Evolutionary conservation across 2,797 vertebrate genomes (phyloP), one percentile per base, ranked within the genome.

Genomic region (Sciurus vulgaris): DNA sequence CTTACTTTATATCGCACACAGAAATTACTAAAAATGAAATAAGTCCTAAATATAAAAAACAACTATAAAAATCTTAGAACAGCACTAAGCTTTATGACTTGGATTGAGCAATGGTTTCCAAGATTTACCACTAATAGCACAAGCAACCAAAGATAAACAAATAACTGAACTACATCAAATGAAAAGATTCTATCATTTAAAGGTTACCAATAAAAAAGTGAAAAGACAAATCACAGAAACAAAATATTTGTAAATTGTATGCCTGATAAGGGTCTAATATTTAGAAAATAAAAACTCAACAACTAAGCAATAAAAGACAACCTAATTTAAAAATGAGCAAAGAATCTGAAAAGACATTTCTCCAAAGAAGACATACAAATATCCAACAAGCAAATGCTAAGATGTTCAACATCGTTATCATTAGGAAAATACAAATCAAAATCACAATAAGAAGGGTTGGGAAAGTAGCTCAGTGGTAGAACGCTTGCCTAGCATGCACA

Each of bases 141-240:
- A 88, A 56, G 51, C 41, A 94, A 82, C 18, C 70, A 92, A 94
- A 94, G 44, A 89, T 93, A 87, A 93, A 76, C 30, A 87, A 67
- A 65, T 77, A 94, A 84, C 0, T 87, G 20, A 15, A 93, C n/a
- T 84, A n/a, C 9, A 59, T 67, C 26, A 88, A 83, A 89, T 82
- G n/a, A 82, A 94, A 88, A 59, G 56, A 2, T 89, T n/a, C 70
- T 87, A 20, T 44, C 35, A 24, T 91, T 84, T 54, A 72, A 95
- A 92, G 38, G 9, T 14, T 7, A 93, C 30, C 13, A 79, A 44
- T 15, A 92, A 96, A 65, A 95, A 94, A 94, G 56, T 78, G 73
- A 92, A 94, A 93, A 65, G 67, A 93, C 9, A 96, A 78, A 67
- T 14, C 35, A 95, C 22, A 61, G 47, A 91, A 14, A 89, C 9